Base-by-base conservation (phyloP, 2,888 invertebrate genomes). In the Terebella lapidaria region DNA sequence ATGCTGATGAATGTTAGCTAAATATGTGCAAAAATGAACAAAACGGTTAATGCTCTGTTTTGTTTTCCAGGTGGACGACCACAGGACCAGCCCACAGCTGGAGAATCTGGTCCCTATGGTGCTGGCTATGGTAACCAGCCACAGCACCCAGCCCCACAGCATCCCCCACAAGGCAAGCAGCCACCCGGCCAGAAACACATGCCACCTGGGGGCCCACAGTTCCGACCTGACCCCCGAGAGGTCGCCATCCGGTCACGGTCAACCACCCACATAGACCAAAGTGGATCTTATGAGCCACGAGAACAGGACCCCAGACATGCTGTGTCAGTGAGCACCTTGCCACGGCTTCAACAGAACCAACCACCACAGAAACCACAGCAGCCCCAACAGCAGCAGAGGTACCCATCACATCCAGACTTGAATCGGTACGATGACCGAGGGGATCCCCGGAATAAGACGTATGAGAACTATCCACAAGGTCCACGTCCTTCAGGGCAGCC, bases 401-500 rank as follows among this genome's bases (percentile, higher is more conserved):
- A 30, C 20, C 54, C 45, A 1, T 62, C 62, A 15, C 58, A 63
- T 26, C 60, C 60, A 10, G 62, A 62, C 22, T 55, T 58, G 49
- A 22, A 49, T 10, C 15, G 18, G 49, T 5, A 20, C n/a, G 49
- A 22, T n/a, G 24, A 35, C 35, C 10, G 35, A 18, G 10, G 35
- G 10, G 10, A 18, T 18, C 35, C 35, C 27, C 28, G 28, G 26
- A 3, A 57, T 70, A 71, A 28, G 73, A 75, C 42, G 59, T 76
- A 75, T 57, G 76, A 74, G 65, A 76, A 75, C 62, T 74, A 75
- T 56, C 73, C 74, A 4, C n/a, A n/a, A n/a, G n/a, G n/a, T n/a
- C n/a, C n/a, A n/a, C n/a, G n/a, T n/a, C n/a, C n/a, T n/a, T n/a
- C n/a, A n/a, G n/a, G n/a, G n/a, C 10, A 10, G 10, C 4, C 24